Evolutionary conservation across 2,113 vertebrate species (phyloP).

Genomic region (Tursiops truncatus): DNA sequence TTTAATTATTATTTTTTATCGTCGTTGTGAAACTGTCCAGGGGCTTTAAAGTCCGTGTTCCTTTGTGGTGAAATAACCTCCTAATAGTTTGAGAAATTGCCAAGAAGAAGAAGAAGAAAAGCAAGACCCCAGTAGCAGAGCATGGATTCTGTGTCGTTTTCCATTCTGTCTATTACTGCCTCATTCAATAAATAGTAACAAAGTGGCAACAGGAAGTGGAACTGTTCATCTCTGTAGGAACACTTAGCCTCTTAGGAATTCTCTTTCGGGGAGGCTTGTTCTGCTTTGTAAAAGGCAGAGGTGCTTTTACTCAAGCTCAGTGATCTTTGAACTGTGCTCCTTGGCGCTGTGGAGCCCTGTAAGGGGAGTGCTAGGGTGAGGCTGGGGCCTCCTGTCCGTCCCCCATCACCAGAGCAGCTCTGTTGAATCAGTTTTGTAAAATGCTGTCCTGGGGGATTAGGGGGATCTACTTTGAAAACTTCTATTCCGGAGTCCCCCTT

Average conservation of each 20-base stretch:
- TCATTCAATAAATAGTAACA: constrained; percentile 87
- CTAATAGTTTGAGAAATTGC: constrained; percentile 73
- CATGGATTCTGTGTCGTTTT: constrained; percentile 80
- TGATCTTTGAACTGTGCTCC: neutral
- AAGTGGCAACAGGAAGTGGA: constrained; percentile 70
- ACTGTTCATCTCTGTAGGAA: constrained; percentile 62
- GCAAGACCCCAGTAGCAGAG: constrained; percentile 78
- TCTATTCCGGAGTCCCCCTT: neutral
- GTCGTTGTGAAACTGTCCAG: constrained; percentile 80
- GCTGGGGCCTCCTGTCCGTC: neutral
- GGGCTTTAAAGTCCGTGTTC: constrained; percentile 79
- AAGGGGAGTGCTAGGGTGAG: rapidly evolving
- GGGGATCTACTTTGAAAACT: neutral
- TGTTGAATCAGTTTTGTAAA: neutral
- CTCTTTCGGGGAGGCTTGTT: neutral
- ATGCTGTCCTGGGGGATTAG: neutral
- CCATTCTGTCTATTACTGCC: constrained; percentile 83
- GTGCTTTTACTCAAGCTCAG: neutral
- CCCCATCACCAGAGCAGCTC: neutral
- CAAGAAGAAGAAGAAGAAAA: constrained; percentile 63
- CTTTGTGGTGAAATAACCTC: constrained; percentile 77
- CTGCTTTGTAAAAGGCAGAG: neutral
- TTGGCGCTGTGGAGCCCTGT: rapidly evolving
- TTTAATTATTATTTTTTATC: constrained; percentile 82
- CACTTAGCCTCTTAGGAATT: neutral